phyloP scores from a whole-genome alignment of 2,113 vertebrate genomes.

The Isichthys henryi region DNA sequence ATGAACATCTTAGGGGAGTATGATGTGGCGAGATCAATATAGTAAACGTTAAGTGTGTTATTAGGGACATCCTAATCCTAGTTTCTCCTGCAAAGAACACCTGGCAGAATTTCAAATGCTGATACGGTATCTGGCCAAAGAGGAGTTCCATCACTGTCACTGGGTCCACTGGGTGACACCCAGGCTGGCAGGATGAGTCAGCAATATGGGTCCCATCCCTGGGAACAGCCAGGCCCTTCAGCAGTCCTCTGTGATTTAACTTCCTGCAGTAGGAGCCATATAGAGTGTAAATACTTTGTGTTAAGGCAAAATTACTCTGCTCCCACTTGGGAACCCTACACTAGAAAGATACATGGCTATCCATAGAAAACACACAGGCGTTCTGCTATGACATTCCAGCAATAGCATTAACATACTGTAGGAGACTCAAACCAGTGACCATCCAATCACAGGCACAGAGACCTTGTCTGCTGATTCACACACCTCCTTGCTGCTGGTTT shows the following conservation, averaged over 20 bases:
- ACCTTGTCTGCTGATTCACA: background rate
- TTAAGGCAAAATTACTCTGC: background rate
- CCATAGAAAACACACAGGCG: background rate
- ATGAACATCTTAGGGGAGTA: no score
- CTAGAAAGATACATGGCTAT: background rate
- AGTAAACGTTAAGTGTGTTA: no score
- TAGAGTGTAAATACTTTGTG: background rate
- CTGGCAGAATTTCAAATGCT: background rate
- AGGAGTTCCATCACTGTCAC: background rate
- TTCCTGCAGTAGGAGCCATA: background rate
- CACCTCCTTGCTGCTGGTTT: background rate
- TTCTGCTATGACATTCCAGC: background rate
- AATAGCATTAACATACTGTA: background rate
- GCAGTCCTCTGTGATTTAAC: background rate
- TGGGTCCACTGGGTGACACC: background rate
- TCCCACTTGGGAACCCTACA: background rate
- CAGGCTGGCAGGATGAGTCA: background rate
- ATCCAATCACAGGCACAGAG: background rate
- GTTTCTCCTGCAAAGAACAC: background rate
- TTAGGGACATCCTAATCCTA: no score
- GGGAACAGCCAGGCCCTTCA: background rate
- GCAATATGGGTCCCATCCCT: background rate
- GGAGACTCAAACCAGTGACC: background rate
- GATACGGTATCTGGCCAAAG: background rate
- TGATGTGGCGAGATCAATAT: no score